Conservation (phyloP, 2,113 vertebrate species). For the Heterochromis multidens region DNA sequence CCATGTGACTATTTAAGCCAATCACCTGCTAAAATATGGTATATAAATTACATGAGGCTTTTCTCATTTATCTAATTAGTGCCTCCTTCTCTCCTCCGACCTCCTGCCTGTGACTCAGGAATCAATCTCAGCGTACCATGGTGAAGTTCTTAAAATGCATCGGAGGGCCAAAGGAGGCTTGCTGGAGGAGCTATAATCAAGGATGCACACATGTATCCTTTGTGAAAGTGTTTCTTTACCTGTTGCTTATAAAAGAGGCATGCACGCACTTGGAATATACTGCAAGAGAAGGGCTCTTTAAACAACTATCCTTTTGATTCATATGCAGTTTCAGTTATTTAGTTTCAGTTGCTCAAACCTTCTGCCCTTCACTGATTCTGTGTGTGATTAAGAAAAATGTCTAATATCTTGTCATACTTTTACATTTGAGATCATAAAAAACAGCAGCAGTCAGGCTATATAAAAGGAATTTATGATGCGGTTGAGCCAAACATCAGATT, state of each 20-base stretch:
- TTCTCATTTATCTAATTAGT: background rate
- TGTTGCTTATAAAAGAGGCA: background rate
- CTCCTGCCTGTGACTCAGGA: background rate
- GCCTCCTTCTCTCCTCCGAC: background rate
- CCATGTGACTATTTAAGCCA: background rate
- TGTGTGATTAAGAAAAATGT: background rate
- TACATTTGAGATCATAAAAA: background rate
- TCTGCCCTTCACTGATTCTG: background rate
- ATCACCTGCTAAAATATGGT: background rate
- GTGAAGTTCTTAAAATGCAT: background rate
- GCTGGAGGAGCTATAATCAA: background rate
- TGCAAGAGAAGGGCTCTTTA: background rate
- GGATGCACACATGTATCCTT: background rate
- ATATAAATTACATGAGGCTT: background rate
- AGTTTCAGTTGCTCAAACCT: background rate
- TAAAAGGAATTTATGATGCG: background rate
- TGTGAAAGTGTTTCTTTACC: background rate
- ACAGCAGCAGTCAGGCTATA: background rate
- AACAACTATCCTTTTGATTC: background rate
- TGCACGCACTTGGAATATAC: background rate
- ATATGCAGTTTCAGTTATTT: background rate
- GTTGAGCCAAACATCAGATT: background rate
- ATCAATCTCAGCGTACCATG: background rate
- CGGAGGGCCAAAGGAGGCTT: background rate
- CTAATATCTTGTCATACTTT: background rate